Conservation (phyloP, 2,797 vertebrate species). For the Xiphorhynchus erythropygius region DNA sequence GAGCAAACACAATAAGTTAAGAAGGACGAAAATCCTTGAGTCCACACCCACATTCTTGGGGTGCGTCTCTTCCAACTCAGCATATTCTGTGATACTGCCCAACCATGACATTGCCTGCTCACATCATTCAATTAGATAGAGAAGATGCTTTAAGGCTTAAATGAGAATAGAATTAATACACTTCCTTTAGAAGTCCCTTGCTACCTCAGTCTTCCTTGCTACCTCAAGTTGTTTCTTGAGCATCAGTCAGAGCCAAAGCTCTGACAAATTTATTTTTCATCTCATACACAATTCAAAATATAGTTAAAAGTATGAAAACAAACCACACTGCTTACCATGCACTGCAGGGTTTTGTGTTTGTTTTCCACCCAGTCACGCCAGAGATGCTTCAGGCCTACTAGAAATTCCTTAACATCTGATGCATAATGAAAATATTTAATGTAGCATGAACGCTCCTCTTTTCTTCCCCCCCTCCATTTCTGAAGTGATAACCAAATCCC, state of each 20-base stretch:
- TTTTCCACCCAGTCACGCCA: background rate
- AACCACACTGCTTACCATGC: background rate
- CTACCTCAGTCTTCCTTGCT: background rate
- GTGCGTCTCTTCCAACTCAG: background rate
- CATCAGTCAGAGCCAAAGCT: background rate
- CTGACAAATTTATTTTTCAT: background rate
- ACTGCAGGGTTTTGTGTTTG: background rate
- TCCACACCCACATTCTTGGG: background rate
- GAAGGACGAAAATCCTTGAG: background rate
- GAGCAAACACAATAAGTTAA: background rate
- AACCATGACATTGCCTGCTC: background rate
- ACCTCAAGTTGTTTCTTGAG: background rate
- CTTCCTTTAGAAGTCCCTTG: background rate
- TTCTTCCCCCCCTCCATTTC: background rate
- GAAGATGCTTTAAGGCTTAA: background rate
- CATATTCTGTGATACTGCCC: background rate
- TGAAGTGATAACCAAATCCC: background rate
- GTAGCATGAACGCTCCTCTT: background rate
- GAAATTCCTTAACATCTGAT: conserved; percentile 10
- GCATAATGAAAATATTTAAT: conserved; percentile 6
- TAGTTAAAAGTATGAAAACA: background rate
- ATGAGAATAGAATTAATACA: background rate
- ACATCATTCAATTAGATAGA: background rate
- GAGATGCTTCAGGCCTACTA: background rate
- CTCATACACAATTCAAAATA: background rate